Evolutionary conservation across 2,888 invertebrate genomes (phyloP), one percentile per base, ranked within the genome.

Genomic region (Idaea biselata): DNA sequence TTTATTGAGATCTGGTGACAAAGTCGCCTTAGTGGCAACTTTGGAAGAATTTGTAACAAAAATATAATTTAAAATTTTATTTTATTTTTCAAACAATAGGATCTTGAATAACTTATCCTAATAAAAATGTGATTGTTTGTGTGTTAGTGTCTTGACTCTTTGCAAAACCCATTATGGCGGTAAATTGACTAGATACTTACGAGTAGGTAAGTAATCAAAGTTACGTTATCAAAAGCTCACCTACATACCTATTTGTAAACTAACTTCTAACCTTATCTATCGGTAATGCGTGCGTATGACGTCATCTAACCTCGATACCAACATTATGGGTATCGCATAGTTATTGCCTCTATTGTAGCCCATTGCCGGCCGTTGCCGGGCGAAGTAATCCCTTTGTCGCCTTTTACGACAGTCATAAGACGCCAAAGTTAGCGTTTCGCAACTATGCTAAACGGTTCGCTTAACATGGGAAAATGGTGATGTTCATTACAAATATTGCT

Each of bases 401-500:
- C 44, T 44, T 44, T 44, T 44, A 44, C 44, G 44, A 44, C 44
- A 44, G 44, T 11, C 44, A 44, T 44, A 44, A 44, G 44, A 44
- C 44, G 44, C 44, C 44, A 44, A 44, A 44, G 44, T 44, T 44
- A 44, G 44, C 44, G 44, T 44, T 14, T 44, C 44, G 44, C 44
- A 44, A 44, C 44, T 44, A 44, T 44, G 44, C 44, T 44, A 44
- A 44, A 44, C 44, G 44, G 44, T 44, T 44, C 44, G 44, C 44
- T 44, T 44, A 44, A 44, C 44, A 44, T 44, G 44, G 44, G 44
- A 14, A 44, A 44, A 44, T 44, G 44, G 44, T 44, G 44, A 44
- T 44, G 44, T 44, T 44, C 44, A 44, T 44, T 44, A 44, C 44
- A 44, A 44, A 44, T 44, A 44, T 44, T 44, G 14, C 44, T 44